Percentiles rank a stretch among this genome's conserved stretches.
These are phyloP conservation scores for Micronycteris hirsuta DNA, from an alignment of 2,113 vertebrate species.

Conservation along the genomic window DNA sequence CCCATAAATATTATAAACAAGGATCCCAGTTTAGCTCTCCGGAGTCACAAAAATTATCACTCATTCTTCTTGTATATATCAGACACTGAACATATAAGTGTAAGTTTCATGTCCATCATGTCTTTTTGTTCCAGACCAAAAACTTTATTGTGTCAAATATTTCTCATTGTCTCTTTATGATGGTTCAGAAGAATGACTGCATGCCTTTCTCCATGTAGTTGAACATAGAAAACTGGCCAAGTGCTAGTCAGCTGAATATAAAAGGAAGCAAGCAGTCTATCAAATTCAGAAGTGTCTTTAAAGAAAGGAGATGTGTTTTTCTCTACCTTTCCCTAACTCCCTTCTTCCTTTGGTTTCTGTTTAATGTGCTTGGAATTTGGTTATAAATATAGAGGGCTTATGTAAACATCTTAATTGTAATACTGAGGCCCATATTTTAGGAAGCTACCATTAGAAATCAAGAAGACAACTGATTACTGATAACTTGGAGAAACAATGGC, in stretches of 20 bases:
- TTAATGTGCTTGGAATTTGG: background rate
- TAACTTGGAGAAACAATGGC: background rate
- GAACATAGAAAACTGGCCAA: background rate
- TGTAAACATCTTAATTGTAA: background rate
- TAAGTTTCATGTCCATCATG: background rate
- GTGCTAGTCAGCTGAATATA: background rate
- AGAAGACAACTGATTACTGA: background rate
- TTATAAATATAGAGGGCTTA: background rate
- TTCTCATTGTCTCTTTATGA: background rate
- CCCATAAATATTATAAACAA: background rate
- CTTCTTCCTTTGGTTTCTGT: background rate
- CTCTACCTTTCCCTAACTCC: background rate
- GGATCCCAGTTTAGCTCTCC: background rate
- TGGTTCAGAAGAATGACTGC: background rate
- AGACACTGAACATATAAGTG: background rate
- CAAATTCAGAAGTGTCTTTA: background rate
- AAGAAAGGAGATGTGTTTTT: background rate
- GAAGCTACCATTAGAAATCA: background rate
- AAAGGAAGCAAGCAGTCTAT: background rate
- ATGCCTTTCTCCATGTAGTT: background rate
- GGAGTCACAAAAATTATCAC: background rate
- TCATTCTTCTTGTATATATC: background rate
- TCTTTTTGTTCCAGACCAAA: background rate
- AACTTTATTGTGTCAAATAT: background rate
- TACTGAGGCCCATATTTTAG: background rate